phyloP scores from a whole-genome alignment of 2,797 vertebrate genomes.

The Chloroceryle amazona region DNA sequence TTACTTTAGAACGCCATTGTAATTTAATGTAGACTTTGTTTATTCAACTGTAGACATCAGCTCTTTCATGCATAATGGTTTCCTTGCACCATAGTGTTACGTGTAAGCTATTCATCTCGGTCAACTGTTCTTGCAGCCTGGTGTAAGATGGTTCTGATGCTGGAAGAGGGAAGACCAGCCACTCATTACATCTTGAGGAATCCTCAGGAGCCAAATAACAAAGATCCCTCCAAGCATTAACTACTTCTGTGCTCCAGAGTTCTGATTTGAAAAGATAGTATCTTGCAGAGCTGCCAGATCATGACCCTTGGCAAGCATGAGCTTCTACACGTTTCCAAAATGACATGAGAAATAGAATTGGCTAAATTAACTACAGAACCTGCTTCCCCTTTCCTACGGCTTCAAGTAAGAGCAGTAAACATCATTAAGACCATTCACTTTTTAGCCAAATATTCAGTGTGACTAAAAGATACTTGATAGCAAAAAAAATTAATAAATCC shows the following conservation, averaged over 20 bases:
- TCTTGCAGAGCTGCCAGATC: conserved; percentile 27
- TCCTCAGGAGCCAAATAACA: background rate
- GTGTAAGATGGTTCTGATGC: background rate
- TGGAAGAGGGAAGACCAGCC: background rate
- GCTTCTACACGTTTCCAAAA: background rate
- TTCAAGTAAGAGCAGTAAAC: background rate
- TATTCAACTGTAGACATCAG: background rate
- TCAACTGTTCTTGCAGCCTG: background rate
- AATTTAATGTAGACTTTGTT: background rate
- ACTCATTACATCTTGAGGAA: background rate
- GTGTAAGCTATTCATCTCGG: background rate
- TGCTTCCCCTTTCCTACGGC: background rate
- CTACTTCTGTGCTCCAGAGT: background rate
- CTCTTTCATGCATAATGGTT: background rate
- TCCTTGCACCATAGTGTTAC: background rate
- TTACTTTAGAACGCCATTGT: background rate
- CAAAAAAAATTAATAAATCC: background rate
- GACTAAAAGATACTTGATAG: background rate
- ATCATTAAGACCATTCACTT: background rate
- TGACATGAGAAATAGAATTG: background rate
- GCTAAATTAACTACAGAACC: background rate
- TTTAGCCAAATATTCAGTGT: background rate
- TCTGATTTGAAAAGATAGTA: background rate
- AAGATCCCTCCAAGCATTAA: background rate
- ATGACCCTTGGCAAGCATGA: background rate